These are phyloP conservation scores for Apus apus DNA, from an alignment of 2,113 vertebrate genomes.

Conservation along the genomic window DNA sequence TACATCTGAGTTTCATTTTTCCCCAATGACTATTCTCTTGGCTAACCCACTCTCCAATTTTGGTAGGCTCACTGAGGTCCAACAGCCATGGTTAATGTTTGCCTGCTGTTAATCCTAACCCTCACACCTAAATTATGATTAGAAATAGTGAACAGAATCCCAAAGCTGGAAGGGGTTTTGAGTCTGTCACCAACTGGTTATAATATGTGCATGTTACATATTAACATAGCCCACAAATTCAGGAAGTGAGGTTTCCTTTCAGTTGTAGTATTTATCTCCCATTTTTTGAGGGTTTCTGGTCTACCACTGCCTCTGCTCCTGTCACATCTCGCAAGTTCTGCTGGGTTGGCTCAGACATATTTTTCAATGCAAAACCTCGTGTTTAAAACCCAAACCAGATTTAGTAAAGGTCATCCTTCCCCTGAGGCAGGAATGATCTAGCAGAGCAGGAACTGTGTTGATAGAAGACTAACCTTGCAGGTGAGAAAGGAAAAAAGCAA, in stretches of 20 bases:
- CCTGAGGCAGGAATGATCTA: background rate
- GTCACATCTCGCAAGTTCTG: conserved; percentile 8
- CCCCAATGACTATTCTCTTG: background rate
- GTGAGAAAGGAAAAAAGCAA: background rate
- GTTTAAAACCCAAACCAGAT: conserved; percentile 49
- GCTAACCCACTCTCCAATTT: background rate
- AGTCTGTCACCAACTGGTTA: conserved; percentile 51
- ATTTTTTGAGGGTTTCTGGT: conserved; percentile 40
- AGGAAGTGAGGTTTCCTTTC: conserved; percentile 48
- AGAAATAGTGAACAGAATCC: conserved; percentile 48
- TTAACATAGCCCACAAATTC: conserved; percentile 37
- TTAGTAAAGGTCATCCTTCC: conserved; percentile 34
- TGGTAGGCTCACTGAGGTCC: background rate
- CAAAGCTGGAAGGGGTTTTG: background rate
- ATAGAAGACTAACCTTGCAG: background rate
- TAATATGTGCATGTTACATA: background rate
- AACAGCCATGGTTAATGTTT: conserved; percentile 25
- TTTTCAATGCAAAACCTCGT: conserved; percentile 19
- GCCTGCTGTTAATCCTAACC: conserved; percentile 61
- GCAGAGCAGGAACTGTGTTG: background rate
- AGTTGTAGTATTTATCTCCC: conserved; percentile 26
- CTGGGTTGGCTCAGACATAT: background rate
- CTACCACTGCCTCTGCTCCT: background rate
- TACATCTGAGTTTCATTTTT: conserved; percentile 37
- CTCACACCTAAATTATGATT: conserved; percentile 59